Base-by-base conservation (phyloP, 2,888 invertebrate genomes). In the Anoplius nigerrimus region DNA sequence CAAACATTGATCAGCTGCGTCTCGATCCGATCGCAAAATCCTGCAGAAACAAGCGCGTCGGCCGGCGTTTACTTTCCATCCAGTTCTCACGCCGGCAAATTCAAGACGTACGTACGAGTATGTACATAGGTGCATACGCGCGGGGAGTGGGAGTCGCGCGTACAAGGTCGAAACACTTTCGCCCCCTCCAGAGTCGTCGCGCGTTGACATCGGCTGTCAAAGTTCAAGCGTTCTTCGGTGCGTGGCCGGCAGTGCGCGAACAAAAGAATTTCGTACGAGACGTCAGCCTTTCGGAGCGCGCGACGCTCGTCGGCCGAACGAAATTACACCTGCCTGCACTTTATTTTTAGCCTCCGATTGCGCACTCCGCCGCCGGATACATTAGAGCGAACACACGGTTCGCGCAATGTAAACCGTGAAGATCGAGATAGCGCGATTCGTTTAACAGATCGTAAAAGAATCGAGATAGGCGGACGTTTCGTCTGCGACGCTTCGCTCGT, bases 1-100 rank as follows among this genome's bases (percentile, higher is more conserved):
- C 45, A 65, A 67, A 65, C 64, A 63, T 68, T 74, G 24, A 62
- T 48, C 74, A 46, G 53, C 27, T 63, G 55, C 67, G 54, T 66
- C 57, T 34, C 11, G 21, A 11, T 55, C 62, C 62, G 48, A 64
- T 34, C 22, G 48, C 2, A 48, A 48, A 48, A 16, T 48, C 13
- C 48, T 48, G 48, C 18, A 18, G 16, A 18, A 48, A 18, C 48
- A 8, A 48, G 2, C 48, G 16, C 4, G 4, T 3, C 16, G 48
- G 18, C n/a, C 48, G 48, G 11, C n/a, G 48, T 48, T 48, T 51
- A 34, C 51, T 61, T 54, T 68, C 56, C 53, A 46, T 13, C 18
- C 52, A 51, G n/a, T 64, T 57, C 56, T 52, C 27, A 34, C 22
- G 18, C 16, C 20, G 18, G 53, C 11, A n/a, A 57, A 55, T 68